These are phyloP conservation scores for Gobio occitaniae DNA, from an alignment of 2,797 vertebrate species.

Conservation along the genomic window DNA sequence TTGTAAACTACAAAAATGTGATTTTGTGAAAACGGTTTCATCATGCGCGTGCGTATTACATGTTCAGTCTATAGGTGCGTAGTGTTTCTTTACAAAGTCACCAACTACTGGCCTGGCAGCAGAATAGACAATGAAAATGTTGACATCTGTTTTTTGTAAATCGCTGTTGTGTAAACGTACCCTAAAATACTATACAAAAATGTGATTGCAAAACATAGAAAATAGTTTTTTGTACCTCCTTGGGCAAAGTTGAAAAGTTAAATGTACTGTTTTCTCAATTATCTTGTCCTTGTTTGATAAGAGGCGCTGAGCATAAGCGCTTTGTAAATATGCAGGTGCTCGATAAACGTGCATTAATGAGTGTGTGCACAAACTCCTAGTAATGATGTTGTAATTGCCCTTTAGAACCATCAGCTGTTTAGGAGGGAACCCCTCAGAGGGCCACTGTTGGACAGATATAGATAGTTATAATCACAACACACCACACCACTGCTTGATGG, in stretches of 20 bases:
- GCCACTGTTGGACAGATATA: constrained; percentile 3
- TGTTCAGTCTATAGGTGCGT: too few relatives aligned
- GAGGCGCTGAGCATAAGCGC: constrained; percentile 17
- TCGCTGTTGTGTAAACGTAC: neutral
- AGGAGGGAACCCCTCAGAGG: neutral
- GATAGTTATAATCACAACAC: neutral
- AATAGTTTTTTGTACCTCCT: neutral
- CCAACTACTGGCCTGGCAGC: too few relatives aligned
- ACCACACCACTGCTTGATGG: constrained; percentile 1
- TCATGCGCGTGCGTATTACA: too few relatives aligned
- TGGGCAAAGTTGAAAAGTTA: neutral
- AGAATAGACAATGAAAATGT: neutral
- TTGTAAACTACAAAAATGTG: too few relatives aligned
- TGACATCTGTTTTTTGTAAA: neutral
- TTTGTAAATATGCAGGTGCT: constrained; percentile 46
- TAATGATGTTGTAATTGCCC: constrained; percentile 68
- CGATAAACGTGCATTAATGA: constrained; percentile 1
- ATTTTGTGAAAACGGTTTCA: too few relatives aligned
- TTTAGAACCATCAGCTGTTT: constrained; percentile 70
- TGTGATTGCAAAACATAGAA: neutral
- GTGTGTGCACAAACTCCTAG: constrained; percentile 31
- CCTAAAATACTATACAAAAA: neutral
- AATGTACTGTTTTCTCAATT: neutral
- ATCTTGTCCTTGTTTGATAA: constrained; percentile 48
- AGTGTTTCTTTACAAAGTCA: too few relatives aligned